Evolutionary conservation across 2,797 vertebrate genomes (phyloP).

Genomic region (Rhynchonycteris naso): DNA sequence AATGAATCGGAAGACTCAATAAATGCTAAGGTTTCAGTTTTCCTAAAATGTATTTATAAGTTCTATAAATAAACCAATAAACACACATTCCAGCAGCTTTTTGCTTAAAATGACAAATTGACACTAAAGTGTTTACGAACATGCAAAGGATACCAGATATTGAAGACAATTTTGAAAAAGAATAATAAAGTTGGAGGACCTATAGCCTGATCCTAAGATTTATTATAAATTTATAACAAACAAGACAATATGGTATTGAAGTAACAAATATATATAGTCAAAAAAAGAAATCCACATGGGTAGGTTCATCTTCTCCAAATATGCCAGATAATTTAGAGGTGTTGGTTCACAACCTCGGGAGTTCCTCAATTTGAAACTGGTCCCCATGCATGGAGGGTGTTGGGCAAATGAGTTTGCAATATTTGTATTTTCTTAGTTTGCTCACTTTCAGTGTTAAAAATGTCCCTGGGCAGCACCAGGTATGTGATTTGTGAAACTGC

Average conservation of each 20-base stretch:
- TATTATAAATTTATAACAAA: not conserved
- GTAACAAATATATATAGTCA: not conserved
- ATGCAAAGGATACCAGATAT: not conserved
- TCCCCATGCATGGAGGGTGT: fast-evolving
- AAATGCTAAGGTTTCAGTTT: not conserved
- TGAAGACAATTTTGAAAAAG: not conserved
- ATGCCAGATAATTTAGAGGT: not conserved
- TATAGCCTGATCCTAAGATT: not conserved
- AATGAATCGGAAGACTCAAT: not conserved
- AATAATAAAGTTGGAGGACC: not conserved
- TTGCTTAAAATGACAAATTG: not conserved
- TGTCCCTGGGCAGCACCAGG: too few species aligned
- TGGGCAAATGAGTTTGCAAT: too few species aligned
- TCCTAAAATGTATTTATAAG: not conserved
- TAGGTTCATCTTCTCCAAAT: not conserved
- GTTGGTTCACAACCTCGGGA: not conserved
- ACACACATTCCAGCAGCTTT: not conserved
- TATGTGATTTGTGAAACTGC: too few species aligned
- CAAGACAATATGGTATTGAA: not conserved
- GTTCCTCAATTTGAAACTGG: not conserved
- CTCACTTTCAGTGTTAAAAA: too few species aligned
- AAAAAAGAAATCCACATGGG: not conserved
- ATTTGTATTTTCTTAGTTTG: too few species aligned
- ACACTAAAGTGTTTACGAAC: not conserved
- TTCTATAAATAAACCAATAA: not conserved